phyloP scores from a whole-genome alignment of 2,888 invertebrate genomes.

The Augochlorella aurata region DNA sequence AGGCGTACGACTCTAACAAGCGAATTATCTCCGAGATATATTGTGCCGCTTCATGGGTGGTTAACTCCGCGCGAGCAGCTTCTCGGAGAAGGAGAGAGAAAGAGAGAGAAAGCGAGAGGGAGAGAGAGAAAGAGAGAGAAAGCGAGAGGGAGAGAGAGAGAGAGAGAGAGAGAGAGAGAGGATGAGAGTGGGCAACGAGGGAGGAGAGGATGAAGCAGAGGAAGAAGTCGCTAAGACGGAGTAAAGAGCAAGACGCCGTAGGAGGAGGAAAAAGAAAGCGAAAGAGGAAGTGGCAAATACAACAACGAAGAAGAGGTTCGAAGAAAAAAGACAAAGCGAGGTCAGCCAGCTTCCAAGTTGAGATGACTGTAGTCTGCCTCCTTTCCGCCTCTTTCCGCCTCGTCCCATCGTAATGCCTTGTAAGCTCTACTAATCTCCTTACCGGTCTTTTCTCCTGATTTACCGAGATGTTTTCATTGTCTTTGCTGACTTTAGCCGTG shows the following conservation, averaged over 20 bases:
- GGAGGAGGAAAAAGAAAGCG: slow-evolving; percentile 42
- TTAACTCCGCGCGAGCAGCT: slow-evolving; percentile 73
- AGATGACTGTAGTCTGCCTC: slow-evolving; percentile 63
- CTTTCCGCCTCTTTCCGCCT: slow-evolving; percentile 63
- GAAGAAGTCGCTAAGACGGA: slow-evolving; percentile 28
- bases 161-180: slow-evolving; percentile 18
- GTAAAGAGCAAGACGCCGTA: slow-evolving; percentile 21
- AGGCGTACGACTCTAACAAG: slow-evolving; percentile 74
- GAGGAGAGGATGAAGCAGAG: slow-evolving; percentile 5
- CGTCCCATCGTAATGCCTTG: slow-evolving; percentile 72
- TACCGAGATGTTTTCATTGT: slow-evolving; percentile 80
- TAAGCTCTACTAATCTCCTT: slow-evolving; percentile 79
- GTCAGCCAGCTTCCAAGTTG: slow-evolving; percentile 68
- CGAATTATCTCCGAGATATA: slow-evolving; percentile 78
- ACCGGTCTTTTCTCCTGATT: slow-evolving; percentile 75
- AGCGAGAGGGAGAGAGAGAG: slow-evolving; percentile 57
- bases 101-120: slow-evolving; percentile 24
- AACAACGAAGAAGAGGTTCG: slow-evolving; percentile 26
- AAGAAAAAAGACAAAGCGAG: slow-evolving; percentile 59
- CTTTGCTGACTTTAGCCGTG: slow-evolving; percentile 70
- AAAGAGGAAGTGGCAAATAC: slow-evolving; percentile 37
- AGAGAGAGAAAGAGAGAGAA: slow-evolving; percentile 56
- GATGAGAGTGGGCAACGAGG: neutral
- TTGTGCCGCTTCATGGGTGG: slow-evolving; percentile 79
- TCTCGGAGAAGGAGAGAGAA: slow-evolving; percentile 36